Percentiles rank a stretch among this genome's conserved stretches.
Conservation (phyloP, 2,888 invertebrate genomes). For the Brenthis hecate region DNA sequence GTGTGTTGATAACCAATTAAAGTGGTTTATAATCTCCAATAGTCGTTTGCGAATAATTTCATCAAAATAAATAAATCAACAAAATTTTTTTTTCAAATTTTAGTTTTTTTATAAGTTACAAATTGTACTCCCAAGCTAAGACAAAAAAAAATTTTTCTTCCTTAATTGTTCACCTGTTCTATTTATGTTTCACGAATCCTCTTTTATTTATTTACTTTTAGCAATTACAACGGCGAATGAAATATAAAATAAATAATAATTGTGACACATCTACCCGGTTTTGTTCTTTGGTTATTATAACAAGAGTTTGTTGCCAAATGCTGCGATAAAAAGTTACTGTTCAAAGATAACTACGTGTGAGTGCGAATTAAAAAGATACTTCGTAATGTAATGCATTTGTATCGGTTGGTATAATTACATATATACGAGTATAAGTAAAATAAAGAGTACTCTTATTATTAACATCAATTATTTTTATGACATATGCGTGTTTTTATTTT, state of each 20-base stretch:
- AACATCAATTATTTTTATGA: neutral
- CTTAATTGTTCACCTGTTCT: too few species aligned
- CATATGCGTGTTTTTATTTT: too few species aligned
- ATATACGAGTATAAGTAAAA: neutral
- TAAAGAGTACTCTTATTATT: neutral
- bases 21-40: too few species aligned
- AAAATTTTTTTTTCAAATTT: too few species aligned
- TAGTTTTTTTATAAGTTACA: too few species aligned
- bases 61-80: too few species aligned
- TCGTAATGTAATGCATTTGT: neutral
- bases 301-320: slow-evolving; percentile 22
- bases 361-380: slow-evolving; percentile 23
- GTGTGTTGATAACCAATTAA: too few species aligned
- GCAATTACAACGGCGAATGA: neutral
- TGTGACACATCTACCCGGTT: neutral
- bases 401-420: neutral
- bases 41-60: too few species aligned
- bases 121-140: too few species aligned
- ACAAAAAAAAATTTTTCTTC: too few species aligned
- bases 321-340: slow-evolving; percentile 26
- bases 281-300: slow-evolving; percentile 12
- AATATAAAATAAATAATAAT: neutral
- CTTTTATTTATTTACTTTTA: too few species aligned
- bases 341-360: slow-evolving; percentile 8
- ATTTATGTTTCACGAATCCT: too few species aligned